Evolutionary conservation across 2,113 vertebrate species (phyloP), one percentile per base, ranked within the genome.

Genomic region (Edolisoma coerulescens): DNA sequence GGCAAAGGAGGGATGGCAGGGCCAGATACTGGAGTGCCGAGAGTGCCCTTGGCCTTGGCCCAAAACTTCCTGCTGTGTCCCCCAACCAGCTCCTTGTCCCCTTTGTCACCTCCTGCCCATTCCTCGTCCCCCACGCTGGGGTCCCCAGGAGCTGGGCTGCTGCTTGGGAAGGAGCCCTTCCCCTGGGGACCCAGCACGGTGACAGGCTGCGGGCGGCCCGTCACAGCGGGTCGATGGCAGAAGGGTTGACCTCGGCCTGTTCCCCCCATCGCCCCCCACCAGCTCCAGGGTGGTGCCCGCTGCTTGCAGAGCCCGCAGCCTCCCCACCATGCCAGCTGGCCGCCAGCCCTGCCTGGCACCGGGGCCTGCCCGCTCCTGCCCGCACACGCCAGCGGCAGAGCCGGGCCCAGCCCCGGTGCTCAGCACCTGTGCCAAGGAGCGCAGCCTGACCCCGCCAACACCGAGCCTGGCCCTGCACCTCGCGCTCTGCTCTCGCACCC

Each of bases 261-360:
- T 2, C 19, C 19, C 56, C 30, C 23, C 2, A 0, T 13, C 5
- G 4, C 20, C 27, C 23, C 21, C 37, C 4, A 5, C 4, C 2
- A 26, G 22, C 64, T 84, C 6, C 56, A 28, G 77, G 56, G 78
- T 78, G 92, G 50, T 89, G 81, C 64, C 47, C 1, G 1, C 77
- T 7, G 8, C 81, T 87, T 1, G 0, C 54, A 21, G 71, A 81
- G 16, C 81, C 92, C 0, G 3, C 10, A 12, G 82, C 88, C 22
- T 3, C 68, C 77, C 45, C 1, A 0, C 69, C 47, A 2, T 3
- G 60, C 82, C 88, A 59, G 69, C 61, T 87, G 94, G 93, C 92
- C 70, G 54, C 85, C 74, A 15, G 65, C 78, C 82, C 85, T 61
- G n/a, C 85, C 87, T 87, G 93, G 94, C 90, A 85, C 78, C 4